phyloP scores from a whole-genome alignment of 2,888 invertebrate genomes.

The Euzetes globulus region DNA sequence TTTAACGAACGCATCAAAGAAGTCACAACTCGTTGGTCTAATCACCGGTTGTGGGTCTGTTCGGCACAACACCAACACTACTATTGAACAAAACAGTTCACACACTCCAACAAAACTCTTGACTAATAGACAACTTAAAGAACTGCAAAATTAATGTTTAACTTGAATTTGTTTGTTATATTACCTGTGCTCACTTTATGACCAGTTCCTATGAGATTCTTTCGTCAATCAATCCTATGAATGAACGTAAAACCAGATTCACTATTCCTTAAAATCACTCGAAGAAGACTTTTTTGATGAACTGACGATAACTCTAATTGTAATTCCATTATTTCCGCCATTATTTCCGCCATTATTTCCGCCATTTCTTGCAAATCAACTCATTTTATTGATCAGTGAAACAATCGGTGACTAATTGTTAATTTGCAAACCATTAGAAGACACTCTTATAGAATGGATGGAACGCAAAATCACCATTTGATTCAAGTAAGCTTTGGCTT shows the following conservation, averaged over 20 bases:
- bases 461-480: constrained; percentile 17
- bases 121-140: constrained; percentile 4
- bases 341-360: neutral
- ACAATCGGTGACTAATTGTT: neutral
- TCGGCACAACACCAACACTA: neutral
- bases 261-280: neutral
- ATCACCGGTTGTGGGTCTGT: constrained; percentile 15
- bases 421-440: neutral
- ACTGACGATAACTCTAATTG: neutral
- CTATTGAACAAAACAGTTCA: constrained; percentile 25
- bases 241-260: constrained; percentile 13
- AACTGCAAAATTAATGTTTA: constrained; percentile 11
- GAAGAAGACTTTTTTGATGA: neutral
- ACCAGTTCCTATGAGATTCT: constrained; percentile 6
- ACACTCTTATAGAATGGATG: neutral
- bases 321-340: neutral
- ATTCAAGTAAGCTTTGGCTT: constrained; percentile 1
- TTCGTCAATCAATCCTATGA: neutral
- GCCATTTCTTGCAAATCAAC: neutral
- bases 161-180: constrained; percentile 18
- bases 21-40: constrained; percentile 30
- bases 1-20: constrained; percentile 25
- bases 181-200: neutral
- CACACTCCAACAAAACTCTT: constrained; percentile 15
- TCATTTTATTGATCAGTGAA: neutral